A percentile compares a stretch with the other conserved stretches of the same genome.
Evolutionary conservation across 2,113 vertebrate genomes (phyloP).

Genomic region (Peromyscus maniculatus): DNA sequence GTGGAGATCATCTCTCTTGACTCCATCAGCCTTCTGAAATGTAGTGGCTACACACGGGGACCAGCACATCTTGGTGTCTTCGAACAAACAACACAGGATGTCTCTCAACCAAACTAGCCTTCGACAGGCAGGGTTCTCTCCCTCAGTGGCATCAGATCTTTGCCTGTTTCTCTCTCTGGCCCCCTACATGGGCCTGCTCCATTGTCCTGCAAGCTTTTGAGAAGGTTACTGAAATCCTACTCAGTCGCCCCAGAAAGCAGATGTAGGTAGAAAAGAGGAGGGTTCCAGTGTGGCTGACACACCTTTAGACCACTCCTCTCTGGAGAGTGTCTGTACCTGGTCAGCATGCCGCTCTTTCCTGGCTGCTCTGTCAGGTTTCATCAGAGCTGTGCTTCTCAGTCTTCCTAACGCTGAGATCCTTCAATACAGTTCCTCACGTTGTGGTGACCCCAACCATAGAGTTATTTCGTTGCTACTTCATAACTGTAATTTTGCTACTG

Average conservation of each 20-base stretch:
- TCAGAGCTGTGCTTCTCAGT: background rate
- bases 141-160: background rate
- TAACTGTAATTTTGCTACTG: background rate
- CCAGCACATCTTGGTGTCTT: background rate
- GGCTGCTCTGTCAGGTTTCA: background rate
- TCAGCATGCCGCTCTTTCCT: rapidly evolving
- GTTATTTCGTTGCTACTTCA: background rate
- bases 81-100: background rate
- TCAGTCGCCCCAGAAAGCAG: slow-evolving; percentile 65
- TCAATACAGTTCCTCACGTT: background rate
- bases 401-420: background rate
- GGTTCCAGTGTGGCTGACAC: background rate
- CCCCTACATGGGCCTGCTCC: background rate
- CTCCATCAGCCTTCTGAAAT: background rate
- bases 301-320: rapidly evolving
- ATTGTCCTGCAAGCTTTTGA: slow-evolving; percentile 41
- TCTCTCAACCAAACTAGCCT: background rate
- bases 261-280: background rate
- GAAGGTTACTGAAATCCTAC: slow-evolving; percentile 82
- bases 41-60: background rate
- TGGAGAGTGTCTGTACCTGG: background rate
- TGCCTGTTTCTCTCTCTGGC: background rate
- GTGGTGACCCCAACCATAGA: background rate
- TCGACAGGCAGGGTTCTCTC: background rate
- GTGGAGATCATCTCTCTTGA: background rate